Base-by-base conservation (phyloP, 2,888 invertebrate genomes). In the Lordiphosa andalusiaca region DNA sequence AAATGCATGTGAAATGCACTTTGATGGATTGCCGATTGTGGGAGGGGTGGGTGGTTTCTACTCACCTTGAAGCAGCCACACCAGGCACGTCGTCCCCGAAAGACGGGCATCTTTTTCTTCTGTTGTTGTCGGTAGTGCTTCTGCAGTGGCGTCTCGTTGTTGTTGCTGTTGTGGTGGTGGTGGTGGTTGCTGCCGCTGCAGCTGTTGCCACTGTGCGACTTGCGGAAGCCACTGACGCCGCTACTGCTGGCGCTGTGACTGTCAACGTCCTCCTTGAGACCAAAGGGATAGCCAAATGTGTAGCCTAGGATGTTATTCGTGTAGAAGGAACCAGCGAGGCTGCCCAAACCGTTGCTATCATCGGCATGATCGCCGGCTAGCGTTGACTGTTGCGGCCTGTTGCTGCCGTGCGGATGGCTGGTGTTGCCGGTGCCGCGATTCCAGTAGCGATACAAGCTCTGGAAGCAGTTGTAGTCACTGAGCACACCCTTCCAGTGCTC, bases 11-110 rank as follows among this genome's bases (percentile, higher is more conserved):
- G 30, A 30, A 30, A 9, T 9, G 39, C 19, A 39, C 19, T 39
- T 39, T 39, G 39, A 39, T 21, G 39, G n/a, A 16, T 19, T 6
- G 6, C 19, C 21, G 39, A 39, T 19, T 9, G 9, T 39, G 7
- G 5, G 13, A 9, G 12, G n/a, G 4, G 10, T 13, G 37, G n/a
- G 25, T 16, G 6, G 6, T 12, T 19, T 1, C 6, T 6, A 86
- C 90, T 91, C 88, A 95, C 96, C 92, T 96, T 95, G 70, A 96
- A 91, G 87, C 96, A 96, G 84, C 95, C 95, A 92, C 96, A 96
- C 92, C 92, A 92, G 58, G 87, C 90, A 86, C 93, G 91, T 83
- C 92, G 91, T 65, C 93, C 90, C 9, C 90, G 80, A 64, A 90
- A 90, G 23, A 94, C 93, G 88, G 94, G 94, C 94, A 94, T 93